Percentiles rank a stretch among this genome's conserved stretches.
Evolutionary conservation across 2,797 vertebrate genomes (phyloP).

Genomic region (Petrocephalus sullivani): DNA sequence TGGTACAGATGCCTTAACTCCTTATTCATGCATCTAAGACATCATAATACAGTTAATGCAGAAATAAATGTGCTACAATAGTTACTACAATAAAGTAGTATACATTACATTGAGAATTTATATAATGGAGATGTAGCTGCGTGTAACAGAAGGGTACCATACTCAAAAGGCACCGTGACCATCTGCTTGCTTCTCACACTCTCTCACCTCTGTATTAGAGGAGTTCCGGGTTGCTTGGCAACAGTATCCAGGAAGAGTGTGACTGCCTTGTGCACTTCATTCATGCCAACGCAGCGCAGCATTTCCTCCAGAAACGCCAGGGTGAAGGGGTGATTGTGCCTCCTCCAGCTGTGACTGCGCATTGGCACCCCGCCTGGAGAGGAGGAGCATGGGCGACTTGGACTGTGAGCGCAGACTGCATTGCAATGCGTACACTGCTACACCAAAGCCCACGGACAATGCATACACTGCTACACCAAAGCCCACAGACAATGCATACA

Average conservation of each 20-base stretch:
- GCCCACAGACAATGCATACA: too few species aligned
- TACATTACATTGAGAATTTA: background rate
- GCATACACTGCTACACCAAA: background rate
- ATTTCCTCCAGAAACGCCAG: slow-evolving; percentile 78
- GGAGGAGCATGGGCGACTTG: background rate
- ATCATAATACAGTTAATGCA: background rate
- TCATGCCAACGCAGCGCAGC: slow-evolving; percentile 78
- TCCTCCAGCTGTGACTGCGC: slow-evolving; percentile 58
- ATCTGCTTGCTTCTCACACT: background rate
- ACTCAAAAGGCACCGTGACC: background rate
- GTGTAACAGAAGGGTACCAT: background rate
- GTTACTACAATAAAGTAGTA: background rate
- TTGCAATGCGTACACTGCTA: background rate
- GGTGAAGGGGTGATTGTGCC: slow-evolving; percentile 69
- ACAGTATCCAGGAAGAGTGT: slow-evolving; percentile 74
- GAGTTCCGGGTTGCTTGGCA: slow-evolving; percentile 51
- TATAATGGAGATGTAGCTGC: background rate
- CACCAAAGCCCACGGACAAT: background rate
- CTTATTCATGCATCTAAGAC: background rate
- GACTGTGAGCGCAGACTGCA: background rate
- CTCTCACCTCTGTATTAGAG: slow-evolving; percentile 60
- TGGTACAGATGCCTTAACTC: background rate
- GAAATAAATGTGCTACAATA: background rate
- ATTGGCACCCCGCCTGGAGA: slow-evolving; percentile 61
- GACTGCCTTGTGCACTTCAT: slow-evolving; percentile 85